These are phyloP conservation scores for Zosterops pallidus DNA, from an alignment of 2,113 vertebrate species.

Conservation along the genomic window DNA sequence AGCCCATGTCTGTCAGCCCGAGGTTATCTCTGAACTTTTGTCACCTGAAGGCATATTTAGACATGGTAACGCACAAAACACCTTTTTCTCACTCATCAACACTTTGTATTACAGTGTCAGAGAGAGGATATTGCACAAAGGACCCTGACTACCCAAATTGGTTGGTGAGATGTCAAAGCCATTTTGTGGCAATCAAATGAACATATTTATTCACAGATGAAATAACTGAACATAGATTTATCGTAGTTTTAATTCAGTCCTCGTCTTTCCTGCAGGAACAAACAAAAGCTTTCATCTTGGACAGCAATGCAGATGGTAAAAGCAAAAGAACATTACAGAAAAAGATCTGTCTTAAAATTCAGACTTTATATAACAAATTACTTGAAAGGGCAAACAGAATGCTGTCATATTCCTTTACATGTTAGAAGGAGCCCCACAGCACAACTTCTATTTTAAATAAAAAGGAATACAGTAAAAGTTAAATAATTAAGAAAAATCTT, in stretches of 20 bases:
- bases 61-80: background rate
- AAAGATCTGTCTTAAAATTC: background rate
- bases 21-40: background rate
- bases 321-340: background rate
- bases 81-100: constrained; percentile 43
- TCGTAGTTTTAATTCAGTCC: background rate
- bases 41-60: constrained; percentile 15
- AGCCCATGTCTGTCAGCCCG: background rate
- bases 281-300: background rate
- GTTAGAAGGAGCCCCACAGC: background rate
- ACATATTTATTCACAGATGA: constrained; percentile 5
- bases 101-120: background rate
- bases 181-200: background rate
- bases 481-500: constrained; percentile 55
- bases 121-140: background rate
- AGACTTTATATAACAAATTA: background rate
- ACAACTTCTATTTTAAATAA: constrained; percentile 29
- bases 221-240: background rate
- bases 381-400: background rate
- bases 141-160: background rate
- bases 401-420: background rate
- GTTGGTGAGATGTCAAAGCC: background rate
- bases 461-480: constrained; percentile 29
- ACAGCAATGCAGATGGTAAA: background rate
- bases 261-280: background rate